Evolutionary conservation across 2,888 invertebrate genomes (phyloP).

Genomic region (Cyclophora albipunctata): DNA sequence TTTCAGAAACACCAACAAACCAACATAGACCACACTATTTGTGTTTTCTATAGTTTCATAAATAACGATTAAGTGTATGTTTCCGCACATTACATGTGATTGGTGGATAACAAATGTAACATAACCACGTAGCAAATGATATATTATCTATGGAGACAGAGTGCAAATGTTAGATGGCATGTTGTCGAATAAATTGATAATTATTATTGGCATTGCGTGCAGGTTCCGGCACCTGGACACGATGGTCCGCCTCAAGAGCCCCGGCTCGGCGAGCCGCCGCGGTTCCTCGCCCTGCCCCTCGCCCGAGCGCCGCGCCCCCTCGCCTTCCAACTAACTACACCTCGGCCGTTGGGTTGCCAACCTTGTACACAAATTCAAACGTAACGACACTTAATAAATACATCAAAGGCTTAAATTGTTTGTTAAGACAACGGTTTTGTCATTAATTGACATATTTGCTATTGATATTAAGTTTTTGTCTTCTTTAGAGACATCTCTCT

Average conservation of each 20-base stretch:
- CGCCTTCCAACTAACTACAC: constrained; percentile 44
- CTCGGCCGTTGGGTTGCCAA: background rate
- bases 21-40: no score
- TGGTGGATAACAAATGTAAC: no score
- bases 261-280: constrained; percentile 77
- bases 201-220: constrained; percentile 4
- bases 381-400: constrained; percentile 11
- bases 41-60: no score
- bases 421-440: constrained; percentile 5
- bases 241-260: constrained; percentile 85
- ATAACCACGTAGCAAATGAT: no score
- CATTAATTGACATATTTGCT: background rate
- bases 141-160: no score
- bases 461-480: background rate
- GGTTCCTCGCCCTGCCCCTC: constrained; percentile 84
- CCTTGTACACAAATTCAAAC: constrained; percentile 10
- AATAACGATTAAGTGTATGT: no score
- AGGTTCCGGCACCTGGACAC: constrained; percentile 92
- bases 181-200: background rate
- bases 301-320: constrained; percentile 73
- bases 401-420: no score
- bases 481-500: no score
- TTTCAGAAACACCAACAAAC: no score
- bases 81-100: no score
- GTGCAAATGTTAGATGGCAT: no score